These are phyloP conservation scores for Peromyscus attwateri DNA, from an alignment of 2,797 vertebrate species.

Conservation along the genomic window DNA sequence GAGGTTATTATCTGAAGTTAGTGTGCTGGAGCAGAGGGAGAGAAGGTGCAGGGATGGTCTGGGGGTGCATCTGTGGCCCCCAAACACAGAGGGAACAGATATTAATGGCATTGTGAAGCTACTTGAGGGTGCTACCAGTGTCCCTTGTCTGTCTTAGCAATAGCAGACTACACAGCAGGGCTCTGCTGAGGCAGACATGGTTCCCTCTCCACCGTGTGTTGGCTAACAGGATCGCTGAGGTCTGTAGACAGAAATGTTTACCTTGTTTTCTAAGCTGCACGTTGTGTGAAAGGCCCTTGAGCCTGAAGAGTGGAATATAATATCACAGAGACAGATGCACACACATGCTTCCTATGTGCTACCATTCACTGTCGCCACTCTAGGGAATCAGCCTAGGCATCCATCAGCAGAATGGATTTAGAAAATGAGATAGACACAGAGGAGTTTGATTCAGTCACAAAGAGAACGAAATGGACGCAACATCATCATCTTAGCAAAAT, in stretches of 20 bases:
- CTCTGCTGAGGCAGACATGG: background rate
- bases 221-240: background rate
- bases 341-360: too few relatives aligned
- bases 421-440: background rate
- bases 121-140: rapidly evolving
- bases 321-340: too few relatives aligned
- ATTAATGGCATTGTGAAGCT: background rate
- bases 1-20: background rate
- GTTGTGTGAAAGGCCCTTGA: conserved; percentile 53
- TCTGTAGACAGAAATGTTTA: conserved; percentile 47
- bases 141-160: rapidly evolving
- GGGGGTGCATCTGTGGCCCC: rapidly evolving
- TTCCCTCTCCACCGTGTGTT: background rate
- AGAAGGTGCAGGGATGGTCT: background rate
- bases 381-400: background rate
- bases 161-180: background rate
- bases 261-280: conserved; percentile 59
- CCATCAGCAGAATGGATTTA: background rate
- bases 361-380: background rate
- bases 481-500: background rate
- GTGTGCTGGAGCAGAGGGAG: background rate
- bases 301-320: conserved; percentile 50
- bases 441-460: too few relatives aligned
- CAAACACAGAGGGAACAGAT: background rate
- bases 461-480: background rate